Conservation (phyloP, 2,888 invertebrate species). For the Eupeodes latifasciatus region DNA sequence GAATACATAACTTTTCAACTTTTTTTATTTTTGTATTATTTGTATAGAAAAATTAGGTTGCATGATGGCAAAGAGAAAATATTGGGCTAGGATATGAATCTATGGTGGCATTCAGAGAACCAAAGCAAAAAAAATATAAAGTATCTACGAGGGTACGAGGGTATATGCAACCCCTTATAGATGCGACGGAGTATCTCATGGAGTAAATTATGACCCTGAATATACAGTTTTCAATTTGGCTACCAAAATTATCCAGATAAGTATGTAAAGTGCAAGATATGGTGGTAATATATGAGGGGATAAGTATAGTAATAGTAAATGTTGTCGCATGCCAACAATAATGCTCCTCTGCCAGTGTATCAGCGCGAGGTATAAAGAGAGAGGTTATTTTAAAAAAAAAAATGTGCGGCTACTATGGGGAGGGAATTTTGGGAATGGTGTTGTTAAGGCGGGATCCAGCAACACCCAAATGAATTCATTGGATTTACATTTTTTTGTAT, state of each 20-base stretch:
- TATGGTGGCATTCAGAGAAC: conserved; percentile 49
- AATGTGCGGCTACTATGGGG: no score
- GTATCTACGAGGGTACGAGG: no score
- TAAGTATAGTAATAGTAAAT: conserved; percentile 31
- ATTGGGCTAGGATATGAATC: conserved; percentile 65
- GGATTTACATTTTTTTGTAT: neutral
- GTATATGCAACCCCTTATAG: neutral
- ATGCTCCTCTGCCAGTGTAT: neutral
- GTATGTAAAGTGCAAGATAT: conserved; percentile 48
- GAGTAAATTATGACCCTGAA: conserved; percentile 73
- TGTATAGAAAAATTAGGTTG: conserved; percentile 64
- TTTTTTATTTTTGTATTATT: conserved; percentile 23
- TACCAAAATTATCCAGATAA: conserved; percentile 42
- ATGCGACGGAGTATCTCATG: conserved; percentile 49
- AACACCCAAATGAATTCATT: conserved; percentile 21
- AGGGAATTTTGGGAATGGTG: neutral
- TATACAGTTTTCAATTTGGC: conserved; percentile 69
- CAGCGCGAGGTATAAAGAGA: neutral
- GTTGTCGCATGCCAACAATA: conserved; percentile 42
- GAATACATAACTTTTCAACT: conserved; percentile 58
- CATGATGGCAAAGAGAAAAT: conserved; percentile 51
- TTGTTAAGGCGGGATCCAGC: conserved; percentile 1
- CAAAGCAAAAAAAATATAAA: neutral
- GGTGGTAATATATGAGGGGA: conserved; percentile 45
- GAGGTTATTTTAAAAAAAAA: neutral